Percentiles rank a stretch among this genome's conserved stretches.
phyloP scores from a whole-genome alignment of 2,797 vertebrate genomes.

The Gymnocypris eckloni region DNA sequence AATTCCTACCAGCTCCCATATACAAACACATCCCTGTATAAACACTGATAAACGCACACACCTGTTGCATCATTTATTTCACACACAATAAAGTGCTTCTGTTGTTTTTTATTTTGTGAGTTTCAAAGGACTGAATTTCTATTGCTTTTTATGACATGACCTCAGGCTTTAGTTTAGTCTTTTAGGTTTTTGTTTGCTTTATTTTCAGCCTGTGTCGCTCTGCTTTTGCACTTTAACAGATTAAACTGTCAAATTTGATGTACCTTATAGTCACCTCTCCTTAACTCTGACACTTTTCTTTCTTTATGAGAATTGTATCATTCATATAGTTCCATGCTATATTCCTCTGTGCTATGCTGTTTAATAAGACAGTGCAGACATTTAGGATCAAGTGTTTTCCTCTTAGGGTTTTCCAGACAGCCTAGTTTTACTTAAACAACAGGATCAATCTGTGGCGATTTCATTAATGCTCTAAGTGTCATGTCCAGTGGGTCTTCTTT shows the following conservation, averaged over 20 bases:
- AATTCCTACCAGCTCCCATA: slow-evolving; percentile 31
- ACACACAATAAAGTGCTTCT: slow-evolving; percentile 48
- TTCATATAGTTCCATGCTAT: neutral
- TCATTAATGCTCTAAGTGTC: neutral
- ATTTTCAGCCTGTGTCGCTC: neutral
- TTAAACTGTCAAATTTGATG: neutral
- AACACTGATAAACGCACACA: slow-evolving; percentile 6
- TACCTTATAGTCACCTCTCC: slow-evolving; percentile 4
- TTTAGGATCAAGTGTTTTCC: slow-evolving; percentile 7
- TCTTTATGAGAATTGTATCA: neutral
- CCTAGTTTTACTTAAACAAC: neutral
- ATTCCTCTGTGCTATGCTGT: neutral
- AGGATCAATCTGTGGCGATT: neutral
- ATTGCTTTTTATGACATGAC: neutral
- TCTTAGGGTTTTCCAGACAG: neutral
- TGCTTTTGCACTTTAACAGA: slow-evolving; percentile 1
- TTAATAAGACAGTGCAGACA: neutral
- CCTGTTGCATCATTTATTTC: slow-evolving; percentile 43
- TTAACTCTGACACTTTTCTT: neutral
- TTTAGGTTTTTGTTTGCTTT: neutral
- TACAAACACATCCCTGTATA: slow-evolving; percentile 22
- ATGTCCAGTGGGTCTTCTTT: neutral
- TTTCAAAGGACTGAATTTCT: slow-evolving; percentile 34
- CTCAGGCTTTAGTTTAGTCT: neutral
- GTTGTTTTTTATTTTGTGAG: slow-evolving; percentile 46